These are phyloP conservation scores for Reinhardtius hippoglossoides DNA, from an alignment of 2,113 vertebrate genomes.

Conservation along the genomic window DNA sequence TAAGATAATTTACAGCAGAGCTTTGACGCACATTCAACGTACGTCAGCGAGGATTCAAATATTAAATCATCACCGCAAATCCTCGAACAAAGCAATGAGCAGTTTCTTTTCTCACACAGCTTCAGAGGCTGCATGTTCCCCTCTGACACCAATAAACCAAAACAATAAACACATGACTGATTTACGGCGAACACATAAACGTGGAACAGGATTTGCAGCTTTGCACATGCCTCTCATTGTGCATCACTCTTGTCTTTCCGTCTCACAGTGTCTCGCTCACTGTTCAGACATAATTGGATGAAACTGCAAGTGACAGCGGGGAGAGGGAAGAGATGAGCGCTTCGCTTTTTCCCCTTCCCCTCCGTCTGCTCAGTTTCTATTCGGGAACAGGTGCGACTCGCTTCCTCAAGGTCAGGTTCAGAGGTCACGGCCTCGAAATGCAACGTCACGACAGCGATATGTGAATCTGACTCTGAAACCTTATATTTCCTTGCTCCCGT, in stretches of 20 bases:
- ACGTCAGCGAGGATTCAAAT: background rate
- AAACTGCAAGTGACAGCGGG: background rate
- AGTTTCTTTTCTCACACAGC: slow-evolving; percentile 25
- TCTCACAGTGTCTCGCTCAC: background rate
- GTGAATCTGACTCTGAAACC: slow-evolving; percentile 54
- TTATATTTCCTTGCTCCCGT: slow-evolving; percentile 44
- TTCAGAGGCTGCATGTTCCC: slow-evolving; percentile 20
- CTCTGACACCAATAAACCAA: slow-evolving; percentile 25
- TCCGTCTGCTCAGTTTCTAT: background rate
- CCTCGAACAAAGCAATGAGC: background rate
- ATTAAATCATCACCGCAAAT: background rate
- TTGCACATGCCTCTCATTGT: slow-evolving; percentile 19
- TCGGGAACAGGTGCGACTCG: slow-evolving; percentile 52
- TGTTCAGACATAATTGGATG: background rate
- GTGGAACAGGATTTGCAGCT: slow-evolving; percentile 21
- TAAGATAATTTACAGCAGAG: background rate
- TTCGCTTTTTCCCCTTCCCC: background rate
- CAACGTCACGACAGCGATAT: slow-evolving; percentile 22
- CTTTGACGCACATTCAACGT: background rate
- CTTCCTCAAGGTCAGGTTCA: slow-evolving; percentile 62
- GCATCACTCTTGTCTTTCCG: background rate
- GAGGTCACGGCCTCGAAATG: slow-evolving; percentile 39
- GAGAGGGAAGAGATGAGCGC: too few relatives aligned
- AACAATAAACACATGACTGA: slow-evolving; percentile 37
- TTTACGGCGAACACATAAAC: slow-evolving; percentile 23